Conservation (phyloP, 1,140 invertebrate species). For the Camponotus floridanus region DNA sequence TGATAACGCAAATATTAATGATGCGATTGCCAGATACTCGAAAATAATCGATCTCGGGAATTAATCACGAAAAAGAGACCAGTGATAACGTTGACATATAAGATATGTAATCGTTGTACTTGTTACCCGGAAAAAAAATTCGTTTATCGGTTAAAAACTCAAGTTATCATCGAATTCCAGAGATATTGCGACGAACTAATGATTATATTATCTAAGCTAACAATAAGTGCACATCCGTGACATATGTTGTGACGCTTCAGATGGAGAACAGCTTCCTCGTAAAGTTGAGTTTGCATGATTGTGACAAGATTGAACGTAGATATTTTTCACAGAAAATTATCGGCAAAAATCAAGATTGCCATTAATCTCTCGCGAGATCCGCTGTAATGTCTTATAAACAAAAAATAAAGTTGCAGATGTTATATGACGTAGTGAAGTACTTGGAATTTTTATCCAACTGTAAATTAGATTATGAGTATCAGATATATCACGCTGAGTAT, state of each 20-base stretch:
- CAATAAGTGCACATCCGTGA: background rate
- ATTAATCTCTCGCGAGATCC: background rate
- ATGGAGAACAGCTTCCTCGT: background rate
- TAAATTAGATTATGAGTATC: background rate
- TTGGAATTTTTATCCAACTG: background rate
- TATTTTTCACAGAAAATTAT: background rate
- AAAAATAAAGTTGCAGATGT: background rate
- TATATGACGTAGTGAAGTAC: background rate
- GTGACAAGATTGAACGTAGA: background rate
- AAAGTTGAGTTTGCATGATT: background rate
- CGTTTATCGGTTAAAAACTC: background rate
- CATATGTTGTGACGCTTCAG: background rate
- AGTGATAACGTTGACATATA: conserved; percentile 19
- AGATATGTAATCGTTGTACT: conserved; percentile 17
- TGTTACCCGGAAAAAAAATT: background rate
- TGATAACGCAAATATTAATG: background rate
- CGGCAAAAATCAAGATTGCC: background rate
- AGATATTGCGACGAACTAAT: background rate
- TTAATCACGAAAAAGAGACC: background rate
- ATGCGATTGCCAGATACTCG: conserved; percentile 10
- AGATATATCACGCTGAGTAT: background rate
- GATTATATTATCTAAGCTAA: conserved; percentile 1
- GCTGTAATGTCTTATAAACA: background rate
- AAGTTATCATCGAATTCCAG: conserved; percentile 4
- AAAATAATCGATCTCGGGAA: conserved; percentile 14